These are phyloP conservation scores for Catalaphyllia jardinei DNA, from an alignment of 64 coral and sea anemone genomes.

Conservation along the genomic window DNA sequence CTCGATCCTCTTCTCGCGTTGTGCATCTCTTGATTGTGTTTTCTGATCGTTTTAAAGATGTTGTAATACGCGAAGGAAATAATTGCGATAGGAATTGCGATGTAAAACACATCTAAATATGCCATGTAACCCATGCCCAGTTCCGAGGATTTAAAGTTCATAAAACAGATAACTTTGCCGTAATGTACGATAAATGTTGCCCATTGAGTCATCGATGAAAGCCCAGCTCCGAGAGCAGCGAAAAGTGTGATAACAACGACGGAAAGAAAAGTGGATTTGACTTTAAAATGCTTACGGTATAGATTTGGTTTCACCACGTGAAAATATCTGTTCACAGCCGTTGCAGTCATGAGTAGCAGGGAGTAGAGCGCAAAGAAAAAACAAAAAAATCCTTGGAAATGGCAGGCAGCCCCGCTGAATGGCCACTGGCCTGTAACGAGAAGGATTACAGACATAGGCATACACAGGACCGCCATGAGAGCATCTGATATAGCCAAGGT, in stretches of 20 bases:
- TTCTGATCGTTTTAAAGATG: constrained; percentile 45
- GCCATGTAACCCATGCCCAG: constrained; percentile 51
- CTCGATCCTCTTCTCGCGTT: background rate
- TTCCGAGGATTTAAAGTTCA: constrained; percentile 19
- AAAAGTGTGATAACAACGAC: constrained; percentile 16
- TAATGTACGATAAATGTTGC: constrained; percentile 38
- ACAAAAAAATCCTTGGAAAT: constrained; percentile 73
- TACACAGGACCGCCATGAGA: constrained; percentile 55
- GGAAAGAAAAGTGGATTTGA: constrained; percentile 10
- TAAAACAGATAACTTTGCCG: constrained; percentile 69
- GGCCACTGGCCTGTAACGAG: constrained; percentile 40
- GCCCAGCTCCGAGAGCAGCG: constrained; percentile 45
- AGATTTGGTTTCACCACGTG: constrained; percentile 53
- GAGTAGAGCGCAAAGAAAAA: constrained; percentile 51
- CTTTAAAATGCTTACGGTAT: constrained; percentile 40
- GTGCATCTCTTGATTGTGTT: constrained; percentile 36
- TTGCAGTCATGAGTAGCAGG: constrained; percentile 72
- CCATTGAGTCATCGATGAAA: constrained; percentile 23
- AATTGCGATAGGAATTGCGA: constrained; percentile 40
- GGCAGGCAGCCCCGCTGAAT: constrained; percentile 29
- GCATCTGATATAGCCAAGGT: constrained; percentile 65
- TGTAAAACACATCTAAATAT: constrained; percentile 44
- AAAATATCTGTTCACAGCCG: constrained; percentile 69
- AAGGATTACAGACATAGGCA: constrained; percentile 50
- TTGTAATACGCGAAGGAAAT: constrained; percentile 54